Evolutionary conservation across 2,888 invertebrate genomes (phyloP).

Genomic region (Mesorhabditis sp.): DNA sequence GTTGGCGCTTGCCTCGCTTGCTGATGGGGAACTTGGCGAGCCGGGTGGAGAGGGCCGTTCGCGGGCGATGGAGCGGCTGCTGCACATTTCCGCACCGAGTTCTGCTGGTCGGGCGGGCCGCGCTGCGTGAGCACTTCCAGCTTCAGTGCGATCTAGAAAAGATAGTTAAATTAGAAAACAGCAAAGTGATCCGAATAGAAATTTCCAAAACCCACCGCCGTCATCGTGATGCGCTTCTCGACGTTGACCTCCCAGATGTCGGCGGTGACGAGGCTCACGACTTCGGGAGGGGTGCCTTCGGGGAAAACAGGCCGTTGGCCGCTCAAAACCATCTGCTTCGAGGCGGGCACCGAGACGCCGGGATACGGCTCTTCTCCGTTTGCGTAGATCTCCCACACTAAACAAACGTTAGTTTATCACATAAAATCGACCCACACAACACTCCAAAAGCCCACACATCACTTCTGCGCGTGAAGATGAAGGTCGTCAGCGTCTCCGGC

Average conservation of each 20-base stretch:
- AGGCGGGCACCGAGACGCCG: background rate
- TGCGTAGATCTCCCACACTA: background rate
- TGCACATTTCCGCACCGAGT: background rate
- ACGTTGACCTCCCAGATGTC: background rate
- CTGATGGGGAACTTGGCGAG: too few relatives aligned
- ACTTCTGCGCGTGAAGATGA: slow-evolving; percentile 20
- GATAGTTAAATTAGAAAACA: background rate
- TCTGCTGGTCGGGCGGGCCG: background rate
- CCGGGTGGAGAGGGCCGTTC: too few relatives aligned
- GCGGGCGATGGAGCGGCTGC: too few relatives aligned
- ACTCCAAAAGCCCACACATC: slow-evolving; percentile 26
- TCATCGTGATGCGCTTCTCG: slow-evolving; percentile 2
- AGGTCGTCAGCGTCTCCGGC: slow-evolving; percentile 20
- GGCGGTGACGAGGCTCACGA: background rate
- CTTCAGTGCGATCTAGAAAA: background rate
- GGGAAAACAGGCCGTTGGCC: background rate
- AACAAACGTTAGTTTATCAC: background rate
- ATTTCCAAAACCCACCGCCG: background rate
- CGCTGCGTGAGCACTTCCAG: background rate
- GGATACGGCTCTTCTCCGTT: background rate
- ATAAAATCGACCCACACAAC: background rate
- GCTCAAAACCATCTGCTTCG: background rate
- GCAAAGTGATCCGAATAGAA: background rate
- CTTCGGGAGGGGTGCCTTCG: background rate
- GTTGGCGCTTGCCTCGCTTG: too few relatives aligned